Evolutionary conservation across 2,797 vertebrate genomes (phyloP).

Genomic region (Cyclura pinguis): DNA sequence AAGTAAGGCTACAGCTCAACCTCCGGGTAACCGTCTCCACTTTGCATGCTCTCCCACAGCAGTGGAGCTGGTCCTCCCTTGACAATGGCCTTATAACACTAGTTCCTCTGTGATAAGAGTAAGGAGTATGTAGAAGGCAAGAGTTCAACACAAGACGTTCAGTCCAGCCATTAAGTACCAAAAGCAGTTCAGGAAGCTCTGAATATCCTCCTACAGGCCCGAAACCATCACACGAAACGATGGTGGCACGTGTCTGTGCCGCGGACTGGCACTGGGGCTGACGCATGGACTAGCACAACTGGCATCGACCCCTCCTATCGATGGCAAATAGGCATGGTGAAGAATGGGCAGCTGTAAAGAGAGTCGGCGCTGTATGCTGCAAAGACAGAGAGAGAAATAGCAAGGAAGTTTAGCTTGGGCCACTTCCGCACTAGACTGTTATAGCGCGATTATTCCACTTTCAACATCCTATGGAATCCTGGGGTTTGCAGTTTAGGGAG

Average conservation of each 20-base stretch:
- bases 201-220: slow-evolving; percentile 90
- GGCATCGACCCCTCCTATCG: slow-evolving; percentile 98
- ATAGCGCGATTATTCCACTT: too few relatives aligned
- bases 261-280: slow-evolving; percentile 95
- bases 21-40: slow-evolving; percentile 75
- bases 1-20: slow-evolving; percentile 93
- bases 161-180: slow-evolving; percentile 80
- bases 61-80: slow-evolving; percentile 70
- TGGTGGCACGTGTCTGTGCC: slow-evolving; percentile 98
- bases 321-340: slow-evolving; percentile 97
- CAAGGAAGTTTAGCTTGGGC: neutral
- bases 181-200: slow-evolving; percentile 81
- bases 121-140: slow-evolving; percentile 75
- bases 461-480: too few relatives aligned
- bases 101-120: slow-evolving; percentile 77
- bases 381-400: slow-evolving; percentile 30
- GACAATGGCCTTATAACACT: slow-evolving; percentile 63
- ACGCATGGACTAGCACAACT: slow-evolving; percentile 96
- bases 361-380: slow-evolving; percentile 97
- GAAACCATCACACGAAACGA: slow-evolving; percentile 99
- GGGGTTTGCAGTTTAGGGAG: too few relatives aligned
- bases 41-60: slow-evolving; percentile 77
- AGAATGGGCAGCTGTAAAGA: slow-evolving; percentile 98
- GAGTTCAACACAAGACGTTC: slow-evolving; percentile 81
- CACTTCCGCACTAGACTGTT: too few relatives aligned